Evolutionary conservation across 2,888 invertebrate genomes (phyloP), one percentile per base, ranked within the genome.

Genomic region (Ennomos fuscantarius): DNA sequence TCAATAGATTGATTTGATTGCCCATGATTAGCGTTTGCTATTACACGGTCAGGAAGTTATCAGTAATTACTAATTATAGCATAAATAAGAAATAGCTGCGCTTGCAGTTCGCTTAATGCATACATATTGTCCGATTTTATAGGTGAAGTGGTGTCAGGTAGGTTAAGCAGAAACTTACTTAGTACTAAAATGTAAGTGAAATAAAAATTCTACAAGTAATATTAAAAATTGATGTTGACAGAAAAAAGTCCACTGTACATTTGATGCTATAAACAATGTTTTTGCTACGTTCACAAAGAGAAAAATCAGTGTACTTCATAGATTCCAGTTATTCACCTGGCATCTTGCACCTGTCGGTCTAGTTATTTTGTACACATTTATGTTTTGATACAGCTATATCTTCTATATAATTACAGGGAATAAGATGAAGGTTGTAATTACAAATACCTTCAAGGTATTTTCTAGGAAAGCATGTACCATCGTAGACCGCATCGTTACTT

Each of bases 281-380:
- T 15, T 15, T 15, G 36, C 12, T 37, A 8, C 11, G 40, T 45
- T 47, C 50, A 15, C 15, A 33, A 51, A 56, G 34, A 41, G 47
- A 57, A 37, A 47, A 55, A 54, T 54, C 49, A 46, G 39, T 47
- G 44, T 55, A 37, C 46, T 47, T 39, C 35, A 47, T 42, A 48
- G 33, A 33, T 54, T 60, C 53, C 42, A 60, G 58, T 53, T 65
- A 66, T 60, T 49, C 42, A 48, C 34, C 50, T 48, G 24, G 51
- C 54, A 47, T 50, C 48, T 49, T 59, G 51, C 64, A 67, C 63
- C 65, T 67, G 67, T 52, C 54, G 46, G 36, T 54, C 50, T 49
- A 59, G 44, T 50, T 49, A 64, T 65, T 64, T 67, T 57, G 15
- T 43, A 46, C 56, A 58, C 50, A 32, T 32, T 6, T 24, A 6